phyloP scores from a whole-genome alignment of 2,888 invertebrate genomes.

The Sesamia inferens region DNA sequence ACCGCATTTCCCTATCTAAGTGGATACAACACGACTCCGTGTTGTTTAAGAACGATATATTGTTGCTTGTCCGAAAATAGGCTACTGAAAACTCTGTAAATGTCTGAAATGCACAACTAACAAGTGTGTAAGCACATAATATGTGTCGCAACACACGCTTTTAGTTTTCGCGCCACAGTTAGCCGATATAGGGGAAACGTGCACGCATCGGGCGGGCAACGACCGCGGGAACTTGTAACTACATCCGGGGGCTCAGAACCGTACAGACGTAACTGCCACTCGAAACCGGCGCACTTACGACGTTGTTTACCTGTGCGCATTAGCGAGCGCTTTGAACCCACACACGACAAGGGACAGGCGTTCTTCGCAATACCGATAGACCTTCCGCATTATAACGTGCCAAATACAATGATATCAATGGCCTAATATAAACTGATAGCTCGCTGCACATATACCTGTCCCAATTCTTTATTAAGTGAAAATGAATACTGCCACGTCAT shows the following conservation, averaged over 20 bases:
- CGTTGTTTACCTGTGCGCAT: slow-evolving; percentile 67
- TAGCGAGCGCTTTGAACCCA: slow-evolving; percentile 83
- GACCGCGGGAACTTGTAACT: slow-evolving; percentile 90
- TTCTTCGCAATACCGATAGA: slow-evolving; percentile 79
- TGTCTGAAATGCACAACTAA: slow-evolving; percentile 33
- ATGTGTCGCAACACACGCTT: slow-evolving; percentile 67
- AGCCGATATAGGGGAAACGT: slow-evolving; percentile 85
- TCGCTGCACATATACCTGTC: slow-evolving; percentile 17
- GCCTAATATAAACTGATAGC: slow-evolving; percentile 51
- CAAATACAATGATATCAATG: slow-evolving; percentile 6
- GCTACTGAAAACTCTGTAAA: slow-evolving; percentile 26
- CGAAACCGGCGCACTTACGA: slow-evolving; percentile 64
- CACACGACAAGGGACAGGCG: slow-evolving; percentile 75
- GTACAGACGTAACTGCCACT: slow-evolving; percentile 78
- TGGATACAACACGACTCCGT: too few relatives aligned
- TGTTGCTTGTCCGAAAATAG: slow-evolving; percentile 20
- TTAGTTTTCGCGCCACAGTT: slow-evolving; percentile 82
- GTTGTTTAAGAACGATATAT: too few relatives aligned
- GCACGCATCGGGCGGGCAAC: slow-evolving; percentile 86
- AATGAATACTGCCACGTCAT: slow-evolving; percentile 5
- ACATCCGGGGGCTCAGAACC: slow-evolving; percentile 79
- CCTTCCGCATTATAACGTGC: slow-evolving; percentile 75
- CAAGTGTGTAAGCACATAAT: slow-evolving; percentile 51
- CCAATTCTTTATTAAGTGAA: slow-evolving; percentile 17
- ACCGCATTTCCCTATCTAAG: too few relatives aligned